Evolutionary conservation across 2,113 vertebrate species (phyloP), one percentile per base, ranked within the genome.

Genomic region (Neoarius graeffei): DNA sequence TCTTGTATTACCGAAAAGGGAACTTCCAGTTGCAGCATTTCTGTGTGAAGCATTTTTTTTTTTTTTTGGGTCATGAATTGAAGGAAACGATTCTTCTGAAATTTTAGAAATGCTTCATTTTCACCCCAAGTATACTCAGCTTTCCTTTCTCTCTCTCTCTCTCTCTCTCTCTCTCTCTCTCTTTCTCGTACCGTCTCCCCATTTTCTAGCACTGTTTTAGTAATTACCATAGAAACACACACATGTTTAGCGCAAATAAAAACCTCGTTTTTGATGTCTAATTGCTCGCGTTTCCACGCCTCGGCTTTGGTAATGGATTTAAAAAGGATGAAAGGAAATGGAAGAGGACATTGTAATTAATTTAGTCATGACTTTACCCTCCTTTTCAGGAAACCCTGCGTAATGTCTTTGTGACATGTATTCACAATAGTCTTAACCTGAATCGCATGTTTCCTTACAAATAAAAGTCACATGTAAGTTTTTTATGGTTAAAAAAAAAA

Each of bases 261-360:
- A 73, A 83, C 27, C 42, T 10, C 30, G 85, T 87, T 86, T 92
- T 90, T 91, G 88, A 87, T 90, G 90, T 89, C 67, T 88, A 89
- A 88, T 85, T 81, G 62, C 35, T 30, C 64, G 85, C 71, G 64
- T 88, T 84, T 89, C 77, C 85, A 67, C 11, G 42, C 57, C 82
- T 90, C 59, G 66, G 90, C 87, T 87, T 85, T 89, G 86, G 87
- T 83, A 86, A 84, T 23, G 69, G 81, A 84, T 86, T 88, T 85
- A 85, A 84, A 85, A 81, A 85, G 85, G 89, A 90, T 88, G 74
- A 87, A 89, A 85, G 79, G 81, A 87, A 83, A 90, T 83, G 85
- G 81, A 85, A 83, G 80, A 89, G 81, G 86, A 83, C 87, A 84
- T 88, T 83, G 74, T 79, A 87, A 86, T 74, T 89, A 90, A 89